phyloP scores from a whole-genome alignment of 2,797 vertebrate genomes.

The Menidia menidia region DNA sequence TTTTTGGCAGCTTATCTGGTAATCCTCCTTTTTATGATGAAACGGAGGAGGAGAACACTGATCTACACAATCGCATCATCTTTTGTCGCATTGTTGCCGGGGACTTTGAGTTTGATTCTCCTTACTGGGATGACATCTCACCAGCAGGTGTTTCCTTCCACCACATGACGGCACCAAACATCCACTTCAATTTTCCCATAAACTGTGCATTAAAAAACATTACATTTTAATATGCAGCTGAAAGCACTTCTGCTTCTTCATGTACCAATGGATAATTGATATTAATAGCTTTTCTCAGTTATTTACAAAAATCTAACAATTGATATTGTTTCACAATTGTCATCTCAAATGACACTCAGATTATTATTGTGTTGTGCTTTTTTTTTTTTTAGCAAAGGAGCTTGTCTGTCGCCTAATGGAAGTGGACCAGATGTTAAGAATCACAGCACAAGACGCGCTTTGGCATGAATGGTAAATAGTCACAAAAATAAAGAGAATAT shows the following conservation, averaged over 20 bases:
- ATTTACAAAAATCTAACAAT: background rate
- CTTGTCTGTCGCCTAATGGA: slow-evolving; percentile 89
- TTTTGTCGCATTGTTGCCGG: slow-evolving; percentile 90
- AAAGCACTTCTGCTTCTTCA: background rate
- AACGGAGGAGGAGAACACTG: slow-evolving; percentile 88
- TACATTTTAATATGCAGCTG: background rate
- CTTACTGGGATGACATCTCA: slow-evolving; percentile 91
- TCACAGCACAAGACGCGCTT: slow-evolving; percentile 88
- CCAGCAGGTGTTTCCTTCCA: slow-evolving; percentile 79
- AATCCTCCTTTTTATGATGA: slow-evolving; percentile 91
- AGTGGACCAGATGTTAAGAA: slow-evolving; percentile 89
- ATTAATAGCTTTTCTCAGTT: background rate
- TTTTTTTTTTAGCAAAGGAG: slow-evolving; percentile 83
- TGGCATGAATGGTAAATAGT: slow-evolving; percentile 85
- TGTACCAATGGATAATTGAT: background rate
- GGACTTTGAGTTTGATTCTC: slow-evolving; percentile 90
- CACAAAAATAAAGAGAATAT: slow-evolving; percentile 5
- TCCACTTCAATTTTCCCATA: background rate
- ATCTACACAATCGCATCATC: slow-evolving; percentile 89
- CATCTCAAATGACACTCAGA: background rate
- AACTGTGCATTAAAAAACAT: background rate
- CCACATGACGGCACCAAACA: slow-evolving; percentile 59
- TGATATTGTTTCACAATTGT: background rate
- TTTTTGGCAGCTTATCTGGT: slow-evolving; percentile 83
- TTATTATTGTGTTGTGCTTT: background rate